Evolutionary conservation across 1,140 invertebrate species (phyloP), one percentile per base, ranked within the genome.

Genomic region (Latrodectus geometricus): DNA sequence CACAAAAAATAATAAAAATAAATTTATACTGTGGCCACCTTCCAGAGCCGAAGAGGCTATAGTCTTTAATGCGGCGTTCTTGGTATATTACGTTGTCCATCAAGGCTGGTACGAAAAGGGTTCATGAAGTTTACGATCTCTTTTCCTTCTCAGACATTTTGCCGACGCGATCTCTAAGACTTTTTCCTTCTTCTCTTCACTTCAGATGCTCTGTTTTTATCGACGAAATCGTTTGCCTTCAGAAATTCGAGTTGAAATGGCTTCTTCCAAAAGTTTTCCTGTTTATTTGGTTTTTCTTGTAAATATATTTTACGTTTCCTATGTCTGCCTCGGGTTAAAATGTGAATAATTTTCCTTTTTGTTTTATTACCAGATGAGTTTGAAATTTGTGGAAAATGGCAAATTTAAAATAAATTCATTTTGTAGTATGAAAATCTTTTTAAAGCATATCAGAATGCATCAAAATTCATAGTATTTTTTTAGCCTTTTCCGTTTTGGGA

Each of bases 21-120:
- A 61, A 61, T 61, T 14, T 11, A 61, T 14, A 11, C 17, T 61
- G 11, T 61, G 20, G 68, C 68, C 21, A 69, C 68, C 68, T 69
- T 69, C 54, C 54, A 61, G 54, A 61, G 1, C n/a, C 17, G 20
- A 69, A 21, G 9, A 69, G 68, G n/a, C 68, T 23, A 69, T 69
- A 69, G 15, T 69, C 68, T 69, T 69, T 69, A 69, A 69, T 69
- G 68, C 68, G 17, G 4, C 68, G 68, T 23, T 23, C 68, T n/a
- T 69, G 68, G 68, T 69, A 69, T 69, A 69, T 69, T 69, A 69
- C 68, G 68, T 69, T 69, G 68, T 69, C 68, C 68, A 69, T 69
- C 68, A 69, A 69, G 68, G 35, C 35, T 20, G 14, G 68, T 9
- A 15, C 9, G 68, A 17, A 69, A 69, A 69, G 21, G 68, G 68